A percentile compares a stretch with the other conserved stretches of the same genome.
These are phyloP conservation scores for Tricholauxania praeusta DNA, from an alignment of 2,888 invertebrate species.

Conservation along the genomic window DNA sequence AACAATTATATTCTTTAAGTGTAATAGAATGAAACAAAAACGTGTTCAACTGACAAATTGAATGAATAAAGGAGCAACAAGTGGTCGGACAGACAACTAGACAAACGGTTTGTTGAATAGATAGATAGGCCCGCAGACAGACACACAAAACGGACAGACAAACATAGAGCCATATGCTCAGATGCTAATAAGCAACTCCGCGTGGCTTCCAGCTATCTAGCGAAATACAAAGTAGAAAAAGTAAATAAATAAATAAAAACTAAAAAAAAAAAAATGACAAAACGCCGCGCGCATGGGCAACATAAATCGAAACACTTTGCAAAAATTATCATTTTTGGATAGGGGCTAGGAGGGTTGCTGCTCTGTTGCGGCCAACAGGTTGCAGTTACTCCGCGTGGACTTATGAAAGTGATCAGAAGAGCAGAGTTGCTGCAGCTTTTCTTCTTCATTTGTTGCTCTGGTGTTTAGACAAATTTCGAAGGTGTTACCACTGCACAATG, in stretches of 20 bases:
- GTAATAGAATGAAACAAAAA: slow-evolving; percentile 6
- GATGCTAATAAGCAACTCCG: slow-evolving; percentile 35
- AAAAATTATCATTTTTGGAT: slow-evolving; percentile 18
- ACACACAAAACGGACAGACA: slow-evolving; percentile 25
- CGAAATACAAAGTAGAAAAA: slow-evolving; percentile 18
- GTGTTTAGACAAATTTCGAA: slow-evolving; percentile 44
- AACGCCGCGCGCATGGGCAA: slow-evolving; percentile 45
- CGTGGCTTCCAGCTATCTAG: slow-evolving; percentile 32
- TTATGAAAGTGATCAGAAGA: slow-evolving; percentile 46
- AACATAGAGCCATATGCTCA: slow-evolving; percentile 15
- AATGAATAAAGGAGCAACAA: slow-evolving; percentile 67
- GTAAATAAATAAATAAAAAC: not conserved
- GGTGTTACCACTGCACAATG: slow-evolving; percentile 47
- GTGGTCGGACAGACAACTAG: slow-evolving; percentile 55
- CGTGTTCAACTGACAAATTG: slow-evolving; percentile 61
- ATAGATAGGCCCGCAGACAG: slow-evolving; percentile 40
- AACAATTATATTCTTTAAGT: not conserved
- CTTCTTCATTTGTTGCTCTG: slow-evolving; percentile 28
- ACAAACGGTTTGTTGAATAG: slow-evolving; percentile 41
- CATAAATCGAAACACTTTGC: slow-evolving; percentile 44
- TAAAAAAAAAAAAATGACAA: not conserved
- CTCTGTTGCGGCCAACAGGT: slow-evolving; percentile 25
- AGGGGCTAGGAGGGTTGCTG: slow-evolving; percentile 20
- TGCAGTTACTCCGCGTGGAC: slow-evolving; percentile 37
- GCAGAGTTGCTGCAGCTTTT: slow-evolving; percentile 20